Base-by-base conservation (phyloP, 2,113 vertebrate genomes). In the Xiphias gladius region DNA sequence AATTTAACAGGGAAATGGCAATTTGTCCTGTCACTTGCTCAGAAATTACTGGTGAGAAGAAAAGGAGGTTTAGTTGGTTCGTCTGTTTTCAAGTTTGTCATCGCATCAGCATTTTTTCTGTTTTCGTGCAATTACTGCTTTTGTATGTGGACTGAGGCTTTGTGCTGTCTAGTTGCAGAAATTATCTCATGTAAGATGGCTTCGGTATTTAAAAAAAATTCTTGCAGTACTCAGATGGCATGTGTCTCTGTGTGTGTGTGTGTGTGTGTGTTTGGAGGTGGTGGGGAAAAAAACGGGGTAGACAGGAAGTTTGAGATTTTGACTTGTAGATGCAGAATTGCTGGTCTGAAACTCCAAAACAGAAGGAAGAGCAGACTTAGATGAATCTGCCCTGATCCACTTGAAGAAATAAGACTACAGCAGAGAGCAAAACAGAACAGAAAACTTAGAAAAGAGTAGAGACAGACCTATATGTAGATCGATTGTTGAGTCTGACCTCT, bases 21-120 rank as follows among this genome's bases (percentile, higher is more conserved):
- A n/a, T 79, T 83, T 75, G 37, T 80, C 41, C 62, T 50, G 41
- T 76, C 65, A 39, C 37, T 83, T 82, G 20, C 12, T 24, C 13
- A 30, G 46, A 79, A 81, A 71, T 72, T 39, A 55, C 1, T 74
- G 22, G 4, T 64, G 61, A 73, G 54, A 79, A 48, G 22, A 64
- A 43, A 24, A 52, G 5, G n/a, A n/a, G n/a, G n/a, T n/a, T n/a
- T n/a, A 58, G 26, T 37, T 26, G 3, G 12, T 58, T 52, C 55
- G 7, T 63, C 39, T 73, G 26, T 76, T 71, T 32, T 37, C 4
- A 37, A 2, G 13, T 59, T 46, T 26, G 1, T 76, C 43, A 76
- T 26, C 28, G 59, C 64, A 69, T 76, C 32, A 22, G 55, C 3
- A 0, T 37, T 48, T 62, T 37, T 69, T 20, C 28, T 10, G 4